Base-by-base conservation (phyloP, 2,888 invertebrate species). In the Protodeltote pygarga region DNA sequence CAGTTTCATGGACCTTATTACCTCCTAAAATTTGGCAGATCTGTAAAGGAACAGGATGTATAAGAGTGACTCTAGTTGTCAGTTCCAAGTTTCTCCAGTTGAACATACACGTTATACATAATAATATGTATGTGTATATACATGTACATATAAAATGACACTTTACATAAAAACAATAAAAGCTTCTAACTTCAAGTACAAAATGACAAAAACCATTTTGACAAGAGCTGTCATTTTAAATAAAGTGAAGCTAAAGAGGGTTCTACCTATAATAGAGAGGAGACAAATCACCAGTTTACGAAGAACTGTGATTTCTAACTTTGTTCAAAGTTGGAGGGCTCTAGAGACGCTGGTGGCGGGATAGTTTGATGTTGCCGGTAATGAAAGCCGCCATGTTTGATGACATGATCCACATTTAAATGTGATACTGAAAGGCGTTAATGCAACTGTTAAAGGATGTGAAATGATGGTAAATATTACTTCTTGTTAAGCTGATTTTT, bases 401-500 rank as follows among this genome's bases (percentile, higher is more conserved):
- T 48, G 41, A 38, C 46, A 46, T 76, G 78, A 48, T 79, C 75
- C 58, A 82, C 71, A 81, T 81, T 80, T 75, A 61, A 82, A 75
- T 71, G 71, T 48, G 33, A 16, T 49, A 50, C 39, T 61, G 49
- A 55, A 48, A 58, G 60, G 51, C 57, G 51, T 38, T 64, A 58
- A 58, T 58, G 57, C 60, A 38, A 59, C n/a, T 15, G 33, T 41
- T 38, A 25, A 23, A 34, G n/a, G 27, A 37, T 16, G 21, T 28
- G 24, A 24, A 24, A 20, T 15, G 37, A 37, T 35, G 25, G 40
- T 33, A 49, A 64, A 58, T 64, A 38, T 58, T 65, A 50, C 4
- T 37, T 37, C 31, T 17, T 20, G 32, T 45, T 8, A 31, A 9
- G 21, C 5, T 15, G 24, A 29, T 58, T 32, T 28, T 29, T 6